Evolutionary conservation across 2,113 vertebrate species (phyloP).

Genomic region (Brachionichthys hirsutus): DNA sequence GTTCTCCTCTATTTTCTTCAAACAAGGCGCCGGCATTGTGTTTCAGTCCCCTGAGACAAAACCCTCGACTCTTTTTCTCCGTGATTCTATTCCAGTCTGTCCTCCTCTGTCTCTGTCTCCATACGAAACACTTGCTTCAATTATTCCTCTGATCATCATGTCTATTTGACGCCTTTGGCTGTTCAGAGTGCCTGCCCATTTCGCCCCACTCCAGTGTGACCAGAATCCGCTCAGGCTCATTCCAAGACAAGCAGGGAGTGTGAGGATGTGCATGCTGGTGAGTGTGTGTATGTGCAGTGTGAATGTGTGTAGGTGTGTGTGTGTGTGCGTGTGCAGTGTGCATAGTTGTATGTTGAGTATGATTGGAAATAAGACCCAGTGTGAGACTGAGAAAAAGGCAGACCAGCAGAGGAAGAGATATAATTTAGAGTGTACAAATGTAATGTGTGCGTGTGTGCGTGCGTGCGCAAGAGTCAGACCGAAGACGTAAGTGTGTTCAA

Average conservation of each 20-base stretch:
- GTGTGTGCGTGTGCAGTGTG: constrained; percentile 16
- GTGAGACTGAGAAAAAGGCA: constrained; percentile 42
- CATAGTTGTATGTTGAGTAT: constrained; percentile 50
- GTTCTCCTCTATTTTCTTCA: constrained; percentile 78
- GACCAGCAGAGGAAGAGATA: constrained; percentile 31
- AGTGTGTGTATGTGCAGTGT: constrained; percentile 13
- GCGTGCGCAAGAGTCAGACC: constrained; percentile 3
- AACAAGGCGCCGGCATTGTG: constrained; percentile 70
- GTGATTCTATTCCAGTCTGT: constrained; percentile 74
- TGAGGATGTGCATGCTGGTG: not conserved
- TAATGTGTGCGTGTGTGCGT: not conserved
- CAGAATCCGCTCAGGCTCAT: constrained; percentile 69
- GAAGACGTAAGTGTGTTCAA: constrained; percentile 14
- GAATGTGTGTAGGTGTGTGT: constrained; percentile 7
- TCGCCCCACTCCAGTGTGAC: constrained; percentile 59
- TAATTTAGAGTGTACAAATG: constrained; percentile 41
- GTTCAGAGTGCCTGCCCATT: constrained; percentile 72
- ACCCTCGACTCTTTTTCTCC: constrained; percentile 68
- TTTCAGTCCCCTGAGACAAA: constrained; percentile 55
- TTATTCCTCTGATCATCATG: constrained; percentile 76
- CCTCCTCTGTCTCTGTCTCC: constrained; percentile 76
- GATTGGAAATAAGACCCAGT: constrained; percentile 58
- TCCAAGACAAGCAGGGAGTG: constrained; percentile 43
- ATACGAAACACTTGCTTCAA: constrained; percentile 81
- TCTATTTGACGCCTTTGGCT: constrained; percentile 68